phyloP scores from a whole-genome alignment of 2,797 vertebrate species.

The Liparis tanakae region DNA sequence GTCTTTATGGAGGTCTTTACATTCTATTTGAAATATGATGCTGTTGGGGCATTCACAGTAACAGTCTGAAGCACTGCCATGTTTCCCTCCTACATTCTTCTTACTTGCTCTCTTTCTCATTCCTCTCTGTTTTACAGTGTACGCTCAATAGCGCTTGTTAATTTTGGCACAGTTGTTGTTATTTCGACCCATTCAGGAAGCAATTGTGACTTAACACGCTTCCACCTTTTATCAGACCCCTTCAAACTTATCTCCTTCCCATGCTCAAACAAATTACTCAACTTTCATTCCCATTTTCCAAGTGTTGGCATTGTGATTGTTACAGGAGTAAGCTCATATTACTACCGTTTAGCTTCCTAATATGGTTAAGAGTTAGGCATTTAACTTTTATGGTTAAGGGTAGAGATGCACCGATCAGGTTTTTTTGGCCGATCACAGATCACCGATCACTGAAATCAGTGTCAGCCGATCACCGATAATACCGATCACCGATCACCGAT shows the following conservation, averaged over 20 bases:
- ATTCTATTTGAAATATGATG: not conserved
- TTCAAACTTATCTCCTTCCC: constrained; percentile 52
- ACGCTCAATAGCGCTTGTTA: constrained; percentile 51
- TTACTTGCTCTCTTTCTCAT: not conserved
- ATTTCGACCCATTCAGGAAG: constrained; percentile 70
- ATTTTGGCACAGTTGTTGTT: constrained; percentile 63
- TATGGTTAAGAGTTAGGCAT: not conserved
- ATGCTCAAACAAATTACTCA: constrained; percentile 34
- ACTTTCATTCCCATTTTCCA: not conserved
- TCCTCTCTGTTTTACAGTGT: constrained; percentile 7
- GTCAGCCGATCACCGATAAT: no score
- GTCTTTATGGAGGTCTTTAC: not conserved
- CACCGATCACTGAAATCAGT: no score
- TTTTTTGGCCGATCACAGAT: no score
- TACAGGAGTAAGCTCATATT: constrained; percentile 1
- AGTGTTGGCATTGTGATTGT: not conserved
- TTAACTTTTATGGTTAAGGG: not conserved
- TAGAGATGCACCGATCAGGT: no score
- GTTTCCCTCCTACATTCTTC: not conserved
- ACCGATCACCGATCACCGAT: no score
- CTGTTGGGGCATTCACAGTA: not conserved
- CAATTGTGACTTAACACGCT: constrained; percentile 66
- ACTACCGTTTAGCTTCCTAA: not conserved
- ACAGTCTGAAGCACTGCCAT: not conserved
- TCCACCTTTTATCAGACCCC: constrained; percentile 51